These are phyloP conservation scores for Aporophyla lueneburgensis DNA, from an alignment of 2,888 invertebrate species.

Conservation along the genomic window DNA sequence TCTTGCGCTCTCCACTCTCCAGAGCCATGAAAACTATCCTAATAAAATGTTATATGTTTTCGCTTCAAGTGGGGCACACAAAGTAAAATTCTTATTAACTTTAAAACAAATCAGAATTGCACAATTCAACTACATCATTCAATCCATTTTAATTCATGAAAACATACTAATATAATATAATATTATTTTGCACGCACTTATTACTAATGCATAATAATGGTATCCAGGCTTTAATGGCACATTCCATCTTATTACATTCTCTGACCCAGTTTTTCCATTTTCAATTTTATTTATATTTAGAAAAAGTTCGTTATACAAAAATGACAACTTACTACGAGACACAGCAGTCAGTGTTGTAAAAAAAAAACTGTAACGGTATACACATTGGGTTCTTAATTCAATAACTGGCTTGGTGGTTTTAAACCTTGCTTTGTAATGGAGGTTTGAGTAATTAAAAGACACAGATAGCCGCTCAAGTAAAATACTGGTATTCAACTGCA, in stretches of 20 bases:
- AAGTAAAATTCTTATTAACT: slow-evolving; percentile 2
- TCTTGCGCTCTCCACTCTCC: background rate
- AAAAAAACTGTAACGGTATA: no score
- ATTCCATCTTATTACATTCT: no score
- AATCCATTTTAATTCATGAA: background rate
- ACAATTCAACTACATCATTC: background rate
- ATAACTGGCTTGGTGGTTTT: no score
- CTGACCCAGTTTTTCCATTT: no score
- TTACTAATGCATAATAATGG: background rate
- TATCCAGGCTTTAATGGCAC: background rate
- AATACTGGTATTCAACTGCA: background rate
- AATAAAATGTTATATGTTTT: background rate
- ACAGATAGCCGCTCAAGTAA: background rate
- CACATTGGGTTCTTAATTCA: no score
- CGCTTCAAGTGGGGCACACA: slow-evolving; percentile 21
- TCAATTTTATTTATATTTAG: no score
- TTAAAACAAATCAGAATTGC: slow-evolving; percentile 2
- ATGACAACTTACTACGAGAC: no score
- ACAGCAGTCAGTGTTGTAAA: no score
- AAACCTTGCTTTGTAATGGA: no score
- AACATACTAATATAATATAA: no score
- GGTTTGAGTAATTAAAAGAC: background rate
- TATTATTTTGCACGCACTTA: background rate
- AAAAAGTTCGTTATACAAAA: no score
- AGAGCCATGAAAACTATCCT: background rate